phyloP scores from a whole-genome alignment of 1,140 invertebrate genomes.

The Polypedilum pembai region DNA sequence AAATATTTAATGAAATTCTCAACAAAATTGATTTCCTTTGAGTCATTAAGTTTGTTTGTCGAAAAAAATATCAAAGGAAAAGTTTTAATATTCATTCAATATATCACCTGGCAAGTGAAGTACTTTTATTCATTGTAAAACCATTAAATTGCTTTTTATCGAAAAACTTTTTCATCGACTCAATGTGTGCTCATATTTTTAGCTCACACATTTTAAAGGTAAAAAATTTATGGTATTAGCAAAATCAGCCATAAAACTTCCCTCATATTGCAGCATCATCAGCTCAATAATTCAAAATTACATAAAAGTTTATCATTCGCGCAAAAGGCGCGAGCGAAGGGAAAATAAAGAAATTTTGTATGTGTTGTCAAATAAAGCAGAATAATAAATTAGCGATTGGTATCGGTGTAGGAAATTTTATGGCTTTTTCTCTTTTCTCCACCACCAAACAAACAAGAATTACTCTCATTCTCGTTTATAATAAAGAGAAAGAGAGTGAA shows the following conservation, averaged over 20 bases:
- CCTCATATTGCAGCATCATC: not conserved
- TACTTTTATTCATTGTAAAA: not conserved
- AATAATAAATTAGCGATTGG: conserved; percentile 28
- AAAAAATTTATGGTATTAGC: not conserved
- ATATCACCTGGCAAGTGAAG: too few species aligned
- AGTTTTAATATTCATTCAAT: too few species aligned
- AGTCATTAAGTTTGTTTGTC: too few species aligned
- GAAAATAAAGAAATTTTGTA: not conserved
- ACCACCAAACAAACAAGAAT: too few species aligned
- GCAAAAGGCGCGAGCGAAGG: not conserved
- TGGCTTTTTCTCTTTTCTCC: not conserved
- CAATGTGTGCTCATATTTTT: conserved; percentile 13
- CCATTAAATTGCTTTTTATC: conserved; percentile 25
- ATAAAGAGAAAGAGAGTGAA: not conserved
- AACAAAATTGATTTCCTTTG: too few species aligned
- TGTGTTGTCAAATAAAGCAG: conserved; percentile 24
- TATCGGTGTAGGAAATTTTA: conserved; percentile 12
- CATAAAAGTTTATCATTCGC: conserved; percentile 25
- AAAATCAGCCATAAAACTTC: conserved; percentile 22
- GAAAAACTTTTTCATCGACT: conserved; percentile 23
- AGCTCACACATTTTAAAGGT: not conserved
- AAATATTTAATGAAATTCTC: too few species aligned
- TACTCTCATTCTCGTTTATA: too few species aligned
- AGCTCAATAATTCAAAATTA: conserved; percentile 28
- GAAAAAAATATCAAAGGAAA: too few species aligned